Base-by-base conservation (phyloP, 2,888 invertebrate species). In the Nycteola revayana region DNA sequence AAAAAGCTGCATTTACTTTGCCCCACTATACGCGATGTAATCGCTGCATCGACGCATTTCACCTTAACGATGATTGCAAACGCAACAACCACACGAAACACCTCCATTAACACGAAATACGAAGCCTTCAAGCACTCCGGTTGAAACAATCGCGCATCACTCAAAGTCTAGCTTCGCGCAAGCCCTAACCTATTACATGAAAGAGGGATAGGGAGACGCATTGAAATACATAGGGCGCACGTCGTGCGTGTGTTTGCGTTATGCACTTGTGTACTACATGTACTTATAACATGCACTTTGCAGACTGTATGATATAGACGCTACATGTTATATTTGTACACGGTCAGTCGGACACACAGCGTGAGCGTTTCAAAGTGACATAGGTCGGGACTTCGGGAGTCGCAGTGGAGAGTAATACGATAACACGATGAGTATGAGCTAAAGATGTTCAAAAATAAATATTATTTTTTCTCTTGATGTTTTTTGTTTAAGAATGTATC, bases 351-450 rank as follows among this genome's bases (percentile, higher is more conserved):
- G 70, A 51, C 73, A 77, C 64, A 36, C 32, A 21, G 49, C 56
- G 45, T 54, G 50, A n/a, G n/a, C 61, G 49, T 60, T 66, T 50
- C 52, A 48, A 32, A 59, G 66, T 76, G 68, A 52, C 68, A 60
- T 77, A 81, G 82, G 75, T 81, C 81, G 68, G 68, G 65, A 60
- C 51, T 51, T 81, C 81, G 68, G 68, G 65, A 60, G 51, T 51
- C 34, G 28, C 41, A 35, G 30, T 25, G 26, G 39, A 40, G 2
- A 14, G n/a, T n/a, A 14, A 14, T 26, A 23, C 7, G 8, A 3
- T 7, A 8, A 25, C 9, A 28, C 23, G 7, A 21, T 25, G 11
- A 32, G 14, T n/a, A n/a, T n/a, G n/a, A n/a, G n/a, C n/a, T n/a
- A n/a, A n/a, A n/a, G n/a, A n/a, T n/a, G n/a, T n/a, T n/a, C n/a